phyloP scores from a whole-genome alignment of 2,797 vertebrate species.

The Xiphorhynchus erythropygius region DNA sequence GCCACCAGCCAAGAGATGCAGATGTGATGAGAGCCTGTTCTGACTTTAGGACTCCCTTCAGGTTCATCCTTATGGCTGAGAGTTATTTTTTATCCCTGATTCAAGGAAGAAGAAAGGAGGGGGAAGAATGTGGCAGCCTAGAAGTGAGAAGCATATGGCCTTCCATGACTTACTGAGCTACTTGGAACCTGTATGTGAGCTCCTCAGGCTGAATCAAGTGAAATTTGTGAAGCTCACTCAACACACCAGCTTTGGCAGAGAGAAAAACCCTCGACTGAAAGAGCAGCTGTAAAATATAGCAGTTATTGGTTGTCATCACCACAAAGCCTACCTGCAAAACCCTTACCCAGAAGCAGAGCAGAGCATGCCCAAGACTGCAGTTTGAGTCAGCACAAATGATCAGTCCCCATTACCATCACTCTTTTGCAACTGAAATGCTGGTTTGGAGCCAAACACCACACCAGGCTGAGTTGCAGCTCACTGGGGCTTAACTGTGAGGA shows the following conservation, averaged over 20 bases:
- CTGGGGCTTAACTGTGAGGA: background rate
- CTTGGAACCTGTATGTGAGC: background rate
- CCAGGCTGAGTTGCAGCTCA: background rate
- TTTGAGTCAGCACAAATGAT: background rate
- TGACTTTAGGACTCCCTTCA: background rate
- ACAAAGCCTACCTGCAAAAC: constrained; percentile 3
- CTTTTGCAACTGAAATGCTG: background rate
- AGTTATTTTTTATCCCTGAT: background rate
- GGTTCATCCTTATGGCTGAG: background rate
- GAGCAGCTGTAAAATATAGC: background rate
- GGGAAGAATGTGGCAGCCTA: background rate
- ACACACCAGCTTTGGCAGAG: background rate
- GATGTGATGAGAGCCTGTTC: constrained; percentile 22
- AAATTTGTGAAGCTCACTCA: background rate
- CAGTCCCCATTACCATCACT: background rate
- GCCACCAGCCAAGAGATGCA: constrained; percentile 2
- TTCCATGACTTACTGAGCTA: constrained; percentile 27
- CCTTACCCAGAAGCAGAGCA: background rate
- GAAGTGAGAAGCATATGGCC: constrained; percentile 6
- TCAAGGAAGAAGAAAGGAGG: background rate
- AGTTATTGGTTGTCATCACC: background rate
- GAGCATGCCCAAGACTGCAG: background rate
- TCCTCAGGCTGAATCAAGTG: background rate
- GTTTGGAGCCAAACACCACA: background rate
- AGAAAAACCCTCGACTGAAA: background rate